Base-by-base conservation (phyloP, 2,888 invertebrate genomes). In the Vesta saturnalis region DNA sequence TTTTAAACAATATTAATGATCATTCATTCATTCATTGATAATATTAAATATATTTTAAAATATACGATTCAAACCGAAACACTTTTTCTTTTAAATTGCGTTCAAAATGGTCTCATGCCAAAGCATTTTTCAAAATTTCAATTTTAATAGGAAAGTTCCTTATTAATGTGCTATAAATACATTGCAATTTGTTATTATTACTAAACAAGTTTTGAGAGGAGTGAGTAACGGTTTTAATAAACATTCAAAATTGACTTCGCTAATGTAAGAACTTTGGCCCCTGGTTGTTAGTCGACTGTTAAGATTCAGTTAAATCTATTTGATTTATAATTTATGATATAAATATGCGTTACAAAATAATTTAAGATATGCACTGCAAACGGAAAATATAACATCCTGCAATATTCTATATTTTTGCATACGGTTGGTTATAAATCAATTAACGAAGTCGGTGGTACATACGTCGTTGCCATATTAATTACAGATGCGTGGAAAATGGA, bases 301-400 rank as follows among this genome's bases (percentile, higher is more conserved):
- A 67, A 58, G 63, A 69, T 65, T 71, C 67, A 68, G 71, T 73
- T 69, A 68, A 72, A 60, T 69, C 70, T 65, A 72, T 72, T 69
- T 74, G 69, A 72, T 69, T 71, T 72, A 73, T 69, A 69, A 71
- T 73, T 72, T 69, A 71, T 62, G 73, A 70, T 73, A 72, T 72
- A 73, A 73, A 73, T 71, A 73, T 70, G 66, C 67, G 68, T 54
- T 60, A 5, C n/a, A 62, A 35, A 59, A 60, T 67, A 55, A 59
- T 59, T 64, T 39, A 46, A n/a, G 58, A 67, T 58, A 30, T 62
- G 58, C 60, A 56, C 39, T 12, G 39, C 23, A 39, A 22, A 35
- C 30, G 46, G n/a, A 46, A 49, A 49, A 43, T 14, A 43, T 2
- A n/a, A n/a, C n/a, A n/a, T 43, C 10, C 43, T 43, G 12, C 43